Percentiles rank a stretch among this genome's conserved stretches.
These are phyloP conservation scores for Tinamus major DNA, from an alignment of 2,797 vertebrate genomes.

Conservation along the genomic window DNA sequence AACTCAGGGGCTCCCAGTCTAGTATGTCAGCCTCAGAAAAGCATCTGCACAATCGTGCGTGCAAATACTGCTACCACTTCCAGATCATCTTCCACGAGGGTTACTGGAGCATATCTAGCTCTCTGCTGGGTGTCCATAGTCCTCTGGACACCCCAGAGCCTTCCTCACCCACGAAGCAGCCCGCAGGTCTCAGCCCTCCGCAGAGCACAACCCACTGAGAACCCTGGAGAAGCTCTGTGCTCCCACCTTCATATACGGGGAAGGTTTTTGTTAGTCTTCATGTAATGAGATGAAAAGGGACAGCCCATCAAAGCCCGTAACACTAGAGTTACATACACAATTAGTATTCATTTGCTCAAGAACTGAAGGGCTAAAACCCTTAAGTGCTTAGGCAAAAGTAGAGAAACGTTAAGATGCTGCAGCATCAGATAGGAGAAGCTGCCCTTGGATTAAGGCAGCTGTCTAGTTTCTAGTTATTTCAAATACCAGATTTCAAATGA, in stretches of 20 bases:
- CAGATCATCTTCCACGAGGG: neutral
- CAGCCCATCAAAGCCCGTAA: neutral
- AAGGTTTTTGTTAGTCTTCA: neutral
- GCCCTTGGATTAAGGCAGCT: neutral
- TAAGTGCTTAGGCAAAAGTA: neutral
- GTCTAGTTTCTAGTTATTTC: neutral
- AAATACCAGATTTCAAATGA: neutral
- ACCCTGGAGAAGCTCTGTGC: neutral
- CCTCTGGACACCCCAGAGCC: neutral
- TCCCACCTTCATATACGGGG: too few relatives aligned
- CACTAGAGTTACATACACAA: neutral
- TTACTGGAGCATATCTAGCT: neutral
- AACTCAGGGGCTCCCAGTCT: neutral
- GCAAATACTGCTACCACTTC: rapidly evolving
- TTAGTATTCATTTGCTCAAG: neutral
- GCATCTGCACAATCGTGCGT: neutral
- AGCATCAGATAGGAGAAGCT: neutral
- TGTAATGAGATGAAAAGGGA: neutral
- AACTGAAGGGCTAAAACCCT: neutral
- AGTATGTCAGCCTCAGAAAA: neutral
- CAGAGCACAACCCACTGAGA: neutral
- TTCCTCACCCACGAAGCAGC: neutral
- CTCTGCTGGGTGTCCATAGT: rapidly evolving
- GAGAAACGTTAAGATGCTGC: neutral
- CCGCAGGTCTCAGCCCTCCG: neutral